These are phyloP conservation scores for Prochilodus magdalenae DNA, from an alignment of 2,113 vertebrate genomes.

Conservation along the genomic window DNA sequence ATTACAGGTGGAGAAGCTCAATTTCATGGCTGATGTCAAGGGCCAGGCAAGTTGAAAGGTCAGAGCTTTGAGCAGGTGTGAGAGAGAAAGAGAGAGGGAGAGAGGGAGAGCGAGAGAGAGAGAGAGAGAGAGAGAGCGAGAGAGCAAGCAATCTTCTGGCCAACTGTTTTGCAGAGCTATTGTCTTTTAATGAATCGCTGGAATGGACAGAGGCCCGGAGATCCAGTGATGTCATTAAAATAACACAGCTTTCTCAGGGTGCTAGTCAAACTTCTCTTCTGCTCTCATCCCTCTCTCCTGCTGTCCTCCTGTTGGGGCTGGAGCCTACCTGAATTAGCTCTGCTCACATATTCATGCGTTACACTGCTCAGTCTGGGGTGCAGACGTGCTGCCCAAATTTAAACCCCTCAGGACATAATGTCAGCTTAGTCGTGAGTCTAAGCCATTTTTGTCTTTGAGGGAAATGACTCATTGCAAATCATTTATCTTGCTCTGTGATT, in stretches of 20 bases:
- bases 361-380: neutral
- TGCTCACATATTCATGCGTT: neutral
- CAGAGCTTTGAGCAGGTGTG: slow-evolving; percentile 45
- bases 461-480: too few species aligned
- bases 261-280: slow-evolving; percentile 17
- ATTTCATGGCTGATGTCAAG: slow-evolving; percentile 24
- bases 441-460: too few species aligned
- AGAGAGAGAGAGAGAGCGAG: slow-evolving; percentile 1
- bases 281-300: neutral
- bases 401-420: too few species aligned
- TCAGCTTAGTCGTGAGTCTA: too few species aligned
- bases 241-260: slow-evolving; percentile 47
- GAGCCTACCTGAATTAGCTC: neutral
- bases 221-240: slow-evolving; percentile 55
- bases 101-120: neutral
- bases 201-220: slow-evolving; percentile 43
- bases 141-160: slow-evolving; percentile 24
- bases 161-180: slow-evolving; percentile 48
- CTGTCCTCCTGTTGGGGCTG: neutral
- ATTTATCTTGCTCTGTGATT: too few species aligned
- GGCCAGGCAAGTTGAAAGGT: slow-evolving; percentile 36
- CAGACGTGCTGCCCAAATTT: neutral
- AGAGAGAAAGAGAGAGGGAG: neutral
- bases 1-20: neutral
- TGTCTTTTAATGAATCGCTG: slow-evolving; percentile 52